Evolutionary conservation across 1,140 invertebrate species (phyloP).

Genomic region (Drosophila mojavensis): DNA sequence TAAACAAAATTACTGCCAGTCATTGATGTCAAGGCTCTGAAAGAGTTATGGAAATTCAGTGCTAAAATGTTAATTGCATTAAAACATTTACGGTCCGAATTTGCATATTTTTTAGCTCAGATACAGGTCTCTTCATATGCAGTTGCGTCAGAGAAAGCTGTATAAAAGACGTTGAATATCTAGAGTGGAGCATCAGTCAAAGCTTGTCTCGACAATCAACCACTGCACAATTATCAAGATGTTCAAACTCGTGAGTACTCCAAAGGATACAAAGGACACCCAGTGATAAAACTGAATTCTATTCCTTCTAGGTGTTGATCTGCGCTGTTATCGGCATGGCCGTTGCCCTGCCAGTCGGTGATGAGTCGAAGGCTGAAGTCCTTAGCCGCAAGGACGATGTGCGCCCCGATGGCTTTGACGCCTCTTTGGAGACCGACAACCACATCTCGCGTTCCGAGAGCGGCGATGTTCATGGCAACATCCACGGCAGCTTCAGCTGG

Average conservation of each 20-base stretch:
- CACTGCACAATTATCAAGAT: constrained; percentile 59
- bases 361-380: background rate
- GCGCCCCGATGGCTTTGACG: background rate
- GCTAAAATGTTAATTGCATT: too few relatives aligned
- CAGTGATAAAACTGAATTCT: background rate
- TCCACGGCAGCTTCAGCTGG: constrained; percentile 63
- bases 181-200: constrained; percentile 61
- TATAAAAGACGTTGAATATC: constrained; percentile 49
- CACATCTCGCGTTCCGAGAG: background rate
- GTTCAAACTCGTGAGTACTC: constrained; percentile 60
- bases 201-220: constrained; percentile 42
- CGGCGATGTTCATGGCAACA: constrained; percentile 80
- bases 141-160: constrained; percentile 4
- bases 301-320: constrained; percentile 7
- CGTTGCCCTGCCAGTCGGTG: background rate
- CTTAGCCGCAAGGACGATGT: background rate
- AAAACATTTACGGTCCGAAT: background rate
- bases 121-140: too few relatives aligned
- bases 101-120: background rate
- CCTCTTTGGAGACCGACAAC: constrained; percentile 4
- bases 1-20: too few relatives aligned
- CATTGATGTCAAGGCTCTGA: too few relatives aligned
- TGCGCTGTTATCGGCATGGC: constrained; percentile 22
- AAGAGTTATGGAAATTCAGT: too few relatives aligned
- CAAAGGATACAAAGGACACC: background rate